phyloP scores from a whole-genome alignment of 2,888 invertebrate species.

The Phymatocera aterrima region DNA sequence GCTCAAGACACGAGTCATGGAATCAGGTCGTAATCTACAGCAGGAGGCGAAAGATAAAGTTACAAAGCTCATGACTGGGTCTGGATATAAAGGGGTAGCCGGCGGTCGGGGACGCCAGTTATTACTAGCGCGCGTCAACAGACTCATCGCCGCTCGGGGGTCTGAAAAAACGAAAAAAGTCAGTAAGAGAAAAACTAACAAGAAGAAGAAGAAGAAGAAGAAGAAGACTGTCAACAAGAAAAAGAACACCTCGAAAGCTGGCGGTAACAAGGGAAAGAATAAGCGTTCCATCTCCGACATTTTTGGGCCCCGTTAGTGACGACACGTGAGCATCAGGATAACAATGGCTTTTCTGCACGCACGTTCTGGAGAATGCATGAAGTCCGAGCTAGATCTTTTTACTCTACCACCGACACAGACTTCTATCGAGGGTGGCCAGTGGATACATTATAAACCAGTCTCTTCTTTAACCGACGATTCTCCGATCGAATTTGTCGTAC shows the following conservation, averaged over 20 bases:
- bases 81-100: constrained; percentile 9
- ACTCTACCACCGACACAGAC: constrained; percentile 58
- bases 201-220: too few relatives aligned
- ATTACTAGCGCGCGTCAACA: not conserved
- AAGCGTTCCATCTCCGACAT: constrained; percentile 5
- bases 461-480: constrained; percentile 41
- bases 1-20: not conserved
- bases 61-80: not conserved
- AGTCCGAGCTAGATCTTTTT: too few relatives aligned
- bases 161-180: not conserved
- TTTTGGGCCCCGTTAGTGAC: constrained; percentile 6
- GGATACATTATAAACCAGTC: constrained; percentile 57
- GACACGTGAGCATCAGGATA: too few relatives aligned
- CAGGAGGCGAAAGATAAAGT: not conserved
- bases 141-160: not conserved
- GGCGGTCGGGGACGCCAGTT: not conserved
- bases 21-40: constrained; percentile 4
- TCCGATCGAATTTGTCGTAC: too few relatives aligned
- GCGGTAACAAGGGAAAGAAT: not conserved
- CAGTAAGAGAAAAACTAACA: not conserved
- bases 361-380: too few relatives aligned
- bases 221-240: not conserved
- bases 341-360: too few relatives aligned
- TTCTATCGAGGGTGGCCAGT: constrained; percentile 53
- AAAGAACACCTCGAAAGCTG: not conserved